Percentiles rank a stretch among this genome's conserved stretches.
phyloP scores from a whole-genome alignment of 2,888 invertebrate genomes.

The Athetis lepigone region DNA sequence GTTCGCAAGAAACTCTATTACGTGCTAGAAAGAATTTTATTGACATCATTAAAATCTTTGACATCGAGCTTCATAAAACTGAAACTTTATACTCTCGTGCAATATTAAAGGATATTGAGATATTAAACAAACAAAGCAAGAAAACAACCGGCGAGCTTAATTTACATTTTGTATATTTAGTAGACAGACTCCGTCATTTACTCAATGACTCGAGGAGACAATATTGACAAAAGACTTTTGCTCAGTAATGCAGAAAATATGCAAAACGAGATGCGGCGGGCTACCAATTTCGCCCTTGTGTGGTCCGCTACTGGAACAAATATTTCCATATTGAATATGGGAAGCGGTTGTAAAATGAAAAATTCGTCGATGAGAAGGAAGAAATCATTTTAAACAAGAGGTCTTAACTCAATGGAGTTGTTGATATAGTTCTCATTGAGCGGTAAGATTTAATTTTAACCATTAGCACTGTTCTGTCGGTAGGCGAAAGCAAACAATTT shows the following conservation, averaged over 20 bases:
- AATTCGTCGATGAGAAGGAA: conserved; percentile 64
- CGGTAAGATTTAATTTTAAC: conserved; percentile 56
- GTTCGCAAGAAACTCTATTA: conserved; percentile 47
- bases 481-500: conserved; percentile 77
- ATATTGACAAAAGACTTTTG: conserved; percentile 87
- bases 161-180: conserved; percentile 79
- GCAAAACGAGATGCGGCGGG: conserved; percentile 79
- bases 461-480: conserved; percentile 74
- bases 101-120: conserved; percentile 67
- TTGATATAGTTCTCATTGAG: conserved; percentile 39
- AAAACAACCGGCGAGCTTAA: conserved; percentile 65
- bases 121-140: conserved; percentile 68
- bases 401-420: conserved; percentile 13
- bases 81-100: conserved; percentile 64
- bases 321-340: conserved; percentile 74
- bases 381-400: conserved; percentile 51
- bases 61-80: conserved; percentile 67
- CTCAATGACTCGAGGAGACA: conserved; percentile 81
- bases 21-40: conserved; percentile 62
- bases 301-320: conserved; percentile 77
- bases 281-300: conserved; percentile 80
- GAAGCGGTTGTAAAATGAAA: conserved; percentile 61
- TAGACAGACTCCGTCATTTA: conserved; percentile 75
- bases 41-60: conserved; percentile 69
- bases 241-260: conserved; percentile 87